These are phyloP conservation scores for Phainopepla nitens DNA, from an alignment of 2,113 vertebrate genomes.

Conservation along the genomic window DNA sequence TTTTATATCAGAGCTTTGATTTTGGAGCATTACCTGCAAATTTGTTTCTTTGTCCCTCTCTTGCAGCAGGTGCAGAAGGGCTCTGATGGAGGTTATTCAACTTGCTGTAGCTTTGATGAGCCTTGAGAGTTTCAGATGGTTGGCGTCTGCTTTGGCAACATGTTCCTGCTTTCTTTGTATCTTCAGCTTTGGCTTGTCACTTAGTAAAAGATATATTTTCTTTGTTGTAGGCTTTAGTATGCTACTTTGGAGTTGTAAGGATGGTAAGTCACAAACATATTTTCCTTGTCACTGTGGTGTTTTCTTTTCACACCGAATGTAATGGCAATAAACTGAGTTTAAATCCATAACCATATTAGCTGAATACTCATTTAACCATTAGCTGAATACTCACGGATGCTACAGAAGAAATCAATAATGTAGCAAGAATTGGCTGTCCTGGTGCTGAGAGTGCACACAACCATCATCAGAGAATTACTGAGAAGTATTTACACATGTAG, in stretches of 20 bases:
- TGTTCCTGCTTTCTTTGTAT: background rate
- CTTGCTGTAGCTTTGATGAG: background rate
- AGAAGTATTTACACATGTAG: background rate
- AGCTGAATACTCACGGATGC: background rate
- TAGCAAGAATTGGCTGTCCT: background rate
- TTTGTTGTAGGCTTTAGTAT: background rate
- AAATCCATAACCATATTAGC: background rate
- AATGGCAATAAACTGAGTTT: background rate
- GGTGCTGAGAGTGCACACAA: background rate
- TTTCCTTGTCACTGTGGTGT: background rate
- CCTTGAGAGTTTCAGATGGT: background rate
- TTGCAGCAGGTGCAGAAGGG: background rate
- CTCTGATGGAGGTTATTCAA: background rate
- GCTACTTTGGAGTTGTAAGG: background rate
- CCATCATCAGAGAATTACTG: background rate
- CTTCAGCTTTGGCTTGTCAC: slow-evolving; percentile 2
- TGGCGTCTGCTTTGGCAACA: background rate
- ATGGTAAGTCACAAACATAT: background rate
- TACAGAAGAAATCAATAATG: background rate
- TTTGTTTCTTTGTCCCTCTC: background rate
- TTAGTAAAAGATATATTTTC: background rate
- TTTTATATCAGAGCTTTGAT: background rate
- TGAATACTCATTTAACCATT: background rate
- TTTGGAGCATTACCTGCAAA: background rate
- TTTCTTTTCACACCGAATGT: background rate